Evolutionary conservation across 2,888 invertebrate species (phyloP), one percentile per base, ranked within the genome.

Genomic region (Nemapogon koenigi): DNA sequence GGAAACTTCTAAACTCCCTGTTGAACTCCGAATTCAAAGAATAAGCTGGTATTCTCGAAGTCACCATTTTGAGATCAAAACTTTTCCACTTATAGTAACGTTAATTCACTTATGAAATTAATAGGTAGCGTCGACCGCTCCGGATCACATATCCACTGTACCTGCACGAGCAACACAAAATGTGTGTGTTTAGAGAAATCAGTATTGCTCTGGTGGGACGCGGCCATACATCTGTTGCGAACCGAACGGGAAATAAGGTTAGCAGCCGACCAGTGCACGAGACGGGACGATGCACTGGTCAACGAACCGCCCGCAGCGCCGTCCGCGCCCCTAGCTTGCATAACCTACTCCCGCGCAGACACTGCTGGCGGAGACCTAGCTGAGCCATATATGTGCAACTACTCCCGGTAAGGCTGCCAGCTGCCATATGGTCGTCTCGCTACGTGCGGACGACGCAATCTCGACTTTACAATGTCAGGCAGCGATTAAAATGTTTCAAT

Each of bases 31-130:
- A 82, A 69, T 83, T 83, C 51, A 83, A 69, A 62, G 80, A 79
- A 72, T 82, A 81, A 62, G 82, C 83, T 47, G 83, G 83, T 72
- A 84, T 82, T 61, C 82, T 81, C 62, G 83, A 82, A 60, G 83
- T 82, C 64, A 82, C 82, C 83, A 83, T 83, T 71, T 71, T 78
- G 78, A 78, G 76, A 75, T 73, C 75, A 67, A 73, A 45, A 68
- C 62, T 67, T 73, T 76, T 22, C 62, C 66, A 62, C 61, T 64
- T 52, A 46, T 41, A 55, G 49, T 56, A 42, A 50, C 49, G 48
- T 54, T 49, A 57, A 57, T 61, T 62, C 65, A 66, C 68, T 55
- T 53, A 58, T 52, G n/a, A 59, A 62, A 62, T 51, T 57, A 59
- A 59, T 63, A 58, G 16, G 62, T 59, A 62, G 57, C 66, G 75